Evolutionary conservation across 1,140 invertebrate species (phyloP).

Genomic region (Drosophila paulistorum): DNA sequence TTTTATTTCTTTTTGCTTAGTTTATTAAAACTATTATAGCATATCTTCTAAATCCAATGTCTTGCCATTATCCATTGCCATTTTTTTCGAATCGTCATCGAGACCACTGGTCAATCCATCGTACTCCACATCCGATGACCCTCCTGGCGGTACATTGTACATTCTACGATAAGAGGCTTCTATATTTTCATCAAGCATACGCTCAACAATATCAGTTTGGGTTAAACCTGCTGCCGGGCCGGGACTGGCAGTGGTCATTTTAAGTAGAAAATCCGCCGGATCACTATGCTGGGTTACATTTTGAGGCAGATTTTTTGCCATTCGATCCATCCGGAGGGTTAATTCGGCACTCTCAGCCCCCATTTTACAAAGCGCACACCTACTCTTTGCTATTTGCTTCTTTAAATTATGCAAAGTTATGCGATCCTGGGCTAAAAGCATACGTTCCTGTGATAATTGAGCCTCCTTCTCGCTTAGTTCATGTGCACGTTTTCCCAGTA

Average conservation of each 20-base stretch:
- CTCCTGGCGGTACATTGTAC: constrained; percentile 52
- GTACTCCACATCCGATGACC: constrained; percentile 33
- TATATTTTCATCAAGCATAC: constrained; percentile 76
- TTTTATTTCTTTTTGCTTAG: too few relatives aligned
- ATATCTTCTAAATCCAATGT: constrained; percentile 45
- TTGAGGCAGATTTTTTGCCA: background rate
- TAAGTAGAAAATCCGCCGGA: constrained; percentile 17
- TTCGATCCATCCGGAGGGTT: constrained; percentile 22
- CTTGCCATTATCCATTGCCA: constrained; percentile 57
- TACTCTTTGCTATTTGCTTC: constrained; percentile 55
- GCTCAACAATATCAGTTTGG: constrained; percentile 67
- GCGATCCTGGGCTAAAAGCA: constrained; percentile 72
- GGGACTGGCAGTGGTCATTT: constrained; percentile 13
- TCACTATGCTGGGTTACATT: constrained; percentile 19
- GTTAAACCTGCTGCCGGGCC: constrained; percentile 11
- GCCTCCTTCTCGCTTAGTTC: constrained; percentile 74
- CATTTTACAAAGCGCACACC: constrained; percentile 76
- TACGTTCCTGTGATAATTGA: constrained; percentile 73
- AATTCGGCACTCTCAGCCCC: constrained; percentile 62
- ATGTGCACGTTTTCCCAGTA: constrained; percentile 56
- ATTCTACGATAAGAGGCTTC: constrained; percentile 71
- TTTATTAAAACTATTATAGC: background rate
- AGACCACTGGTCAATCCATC: constrained; percentile 54
- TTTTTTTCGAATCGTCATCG: constrained; percentile 74
- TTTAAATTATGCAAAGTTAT: constrained; percentile 67